Percentiles rank a stretch among this genome's conserved stretches.
phyloP scores from a whole-genome alignment of 2,113 vertebrate species.

The Callocephalon fimbriatum region DNA sequence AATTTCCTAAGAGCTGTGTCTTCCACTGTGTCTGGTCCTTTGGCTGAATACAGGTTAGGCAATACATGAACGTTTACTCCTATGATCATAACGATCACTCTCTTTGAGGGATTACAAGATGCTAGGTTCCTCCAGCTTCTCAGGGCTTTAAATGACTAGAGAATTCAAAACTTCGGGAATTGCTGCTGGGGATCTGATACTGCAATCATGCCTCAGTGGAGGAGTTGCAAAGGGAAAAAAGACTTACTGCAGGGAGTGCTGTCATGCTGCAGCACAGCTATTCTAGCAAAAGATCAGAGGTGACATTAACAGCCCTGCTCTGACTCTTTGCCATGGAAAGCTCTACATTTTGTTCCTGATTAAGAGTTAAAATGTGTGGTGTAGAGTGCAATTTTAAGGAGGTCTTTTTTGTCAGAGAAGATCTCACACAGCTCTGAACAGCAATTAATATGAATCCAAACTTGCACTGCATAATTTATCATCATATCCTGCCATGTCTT shows the following conservation, averaged over 20 bases:
- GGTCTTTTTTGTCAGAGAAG: neutral
- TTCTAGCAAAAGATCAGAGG: neutral
- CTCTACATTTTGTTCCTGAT: neutral
- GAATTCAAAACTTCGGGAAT: slow-evolving; percentile 36
- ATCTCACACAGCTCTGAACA: neutral
- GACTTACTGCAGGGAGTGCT: neutral
- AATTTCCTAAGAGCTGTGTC: neutral
- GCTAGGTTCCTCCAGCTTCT: neutral
- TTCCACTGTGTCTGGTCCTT: slow-evolving; percentile 11
- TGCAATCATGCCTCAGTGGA: neutral
- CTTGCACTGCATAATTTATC: neutral
- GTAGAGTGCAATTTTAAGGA: neutral
- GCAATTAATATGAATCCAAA: neutral
- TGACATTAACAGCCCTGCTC: neutral
- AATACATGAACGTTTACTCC: slow-evolving; percentile 13
- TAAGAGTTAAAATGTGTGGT: neutral
- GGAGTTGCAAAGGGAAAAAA: slow-evolving; percentile 15
- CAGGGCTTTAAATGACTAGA: slow-evolving; percentile 35
- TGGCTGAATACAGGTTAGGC: slow-evolving; percentile 6
- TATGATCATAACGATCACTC: neutral
- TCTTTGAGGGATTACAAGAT: slow-evolving; percentile 33
- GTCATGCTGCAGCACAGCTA: neutral
- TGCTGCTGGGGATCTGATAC: slow-evolving; percentile 46
- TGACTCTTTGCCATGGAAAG: neutral
- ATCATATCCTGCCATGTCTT: neutral